Evolutionary conservation across 1,140 invertebrate genomes (phyloP).

Genomic region (Cotesia vestalis): DNA sequence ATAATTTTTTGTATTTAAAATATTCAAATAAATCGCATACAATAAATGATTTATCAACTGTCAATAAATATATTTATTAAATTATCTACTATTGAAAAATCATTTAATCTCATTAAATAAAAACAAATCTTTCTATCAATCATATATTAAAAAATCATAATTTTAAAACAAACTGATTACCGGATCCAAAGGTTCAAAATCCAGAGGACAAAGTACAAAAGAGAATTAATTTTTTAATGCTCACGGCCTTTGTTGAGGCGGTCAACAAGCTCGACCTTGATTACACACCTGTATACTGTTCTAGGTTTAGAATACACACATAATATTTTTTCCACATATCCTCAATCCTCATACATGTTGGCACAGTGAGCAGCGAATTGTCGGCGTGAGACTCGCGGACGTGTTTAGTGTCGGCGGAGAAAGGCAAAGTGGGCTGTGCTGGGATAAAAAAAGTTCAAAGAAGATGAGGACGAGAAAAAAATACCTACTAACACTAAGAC

Average conservation of each 20-base stretch:
- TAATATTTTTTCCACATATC: background rate
- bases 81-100: too few relatives aligned
- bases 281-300: background rate
- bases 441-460: background rate
- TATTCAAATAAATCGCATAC: too few relatives aligned
- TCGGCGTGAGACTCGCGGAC: conserved; percentile 14
- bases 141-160: too few relatives aligned
- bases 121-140: too few relatives aligned
- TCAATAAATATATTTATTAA: too few relatives aligned
- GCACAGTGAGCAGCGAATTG: conserved; percentile 5
- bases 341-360: background rate
- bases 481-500: too few relatives aligned
- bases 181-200: background rate
- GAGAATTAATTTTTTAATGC: background rate
- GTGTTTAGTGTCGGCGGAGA: background rate
- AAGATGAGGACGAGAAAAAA: background rate
- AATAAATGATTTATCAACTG: too few relatives aligned
- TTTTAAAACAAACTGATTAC: background rate
- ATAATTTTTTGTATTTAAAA: too few relatives aligned
- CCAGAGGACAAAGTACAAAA: background rate
- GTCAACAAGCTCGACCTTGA: conserved; percentile 15
- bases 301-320: too few relatives aligned
- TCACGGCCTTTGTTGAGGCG: background rate
- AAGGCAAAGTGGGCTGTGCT: conserved; percentile 7
- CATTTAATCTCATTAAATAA: too few relatives aligned